These are phyloP conservation scores for Scaptomyza flava DNA, from an alignment of 2,888 invertebrate genomes.

Conservation along the genomic window DNA sequence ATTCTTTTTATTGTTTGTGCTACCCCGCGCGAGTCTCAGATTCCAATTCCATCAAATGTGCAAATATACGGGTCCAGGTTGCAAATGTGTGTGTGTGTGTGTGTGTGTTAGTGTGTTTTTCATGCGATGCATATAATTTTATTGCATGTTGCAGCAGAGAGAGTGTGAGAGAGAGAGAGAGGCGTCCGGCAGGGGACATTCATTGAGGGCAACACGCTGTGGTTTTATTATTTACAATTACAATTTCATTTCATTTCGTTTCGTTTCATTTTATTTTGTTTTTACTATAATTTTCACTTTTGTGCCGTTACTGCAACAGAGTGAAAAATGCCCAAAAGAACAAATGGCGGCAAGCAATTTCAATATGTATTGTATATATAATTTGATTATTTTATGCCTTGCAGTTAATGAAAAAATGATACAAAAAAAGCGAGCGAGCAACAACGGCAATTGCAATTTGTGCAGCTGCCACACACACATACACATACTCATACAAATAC, in stretches of 20 bases:
- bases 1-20: not conserved
- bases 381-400: constrained; percentile 82
- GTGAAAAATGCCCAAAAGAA: constrained; percentile 23
- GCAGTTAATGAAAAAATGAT: constrained; percentile 59
- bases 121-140: constrained; percentile 74
- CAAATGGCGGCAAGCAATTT: constrained; percentile 45
- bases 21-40: constrained; percentile 27
- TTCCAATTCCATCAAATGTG: constrained; percentile 63
- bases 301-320: constrained; percentile 23
- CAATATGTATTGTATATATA: constrained; percentile 61
- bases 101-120: constrained; percentile 23
- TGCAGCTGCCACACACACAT: constrained; percentile 67
- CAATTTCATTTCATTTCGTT: constrained; percentile 50
- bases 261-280: constrained; percentile 27
- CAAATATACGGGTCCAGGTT: constrained; percentile 17
- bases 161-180: not conserved
- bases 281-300: constrained; percentile 62
- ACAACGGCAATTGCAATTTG: constrained; percentile 68
- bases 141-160: constrained; percentile 56
- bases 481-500: constrained; percentile 9
- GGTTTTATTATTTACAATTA: constrained; percentile 83
- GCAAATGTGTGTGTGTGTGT: constrained; percentile 16
- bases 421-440: constrained; percentile 28
- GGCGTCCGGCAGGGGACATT: constrained; percentile 7
- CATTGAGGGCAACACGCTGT: constrained; percentile 59